Conservation (phyloP, 2,888 invertebrate species). For the Amblyteles armatorius region DNA sequence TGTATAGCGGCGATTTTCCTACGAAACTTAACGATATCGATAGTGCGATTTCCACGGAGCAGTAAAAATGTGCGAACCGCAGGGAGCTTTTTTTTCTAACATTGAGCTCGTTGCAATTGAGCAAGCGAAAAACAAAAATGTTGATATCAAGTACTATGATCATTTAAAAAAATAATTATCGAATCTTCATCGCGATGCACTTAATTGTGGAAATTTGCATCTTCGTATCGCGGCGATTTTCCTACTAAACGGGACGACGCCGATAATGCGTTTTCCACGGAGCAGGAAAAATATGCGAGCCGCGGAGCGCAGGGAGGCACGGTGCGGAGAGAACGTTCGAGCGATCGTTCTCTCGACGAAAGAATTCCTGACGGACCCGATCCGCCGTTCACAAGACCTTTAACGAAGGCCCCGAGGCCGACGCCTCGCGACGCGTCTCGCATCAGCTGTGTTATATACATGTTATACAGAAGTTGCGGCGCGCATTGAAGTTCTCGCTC, state of each 20-base stretch:
- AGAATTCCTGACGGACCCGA: conserved; percentile 60
- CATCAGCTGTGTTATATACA: conserved; percentile 64
- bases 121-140: too few species aligned
- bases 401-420: conserved; percentile 64
- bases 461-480: conserved; percentile 17
- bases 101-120: too few species aligned
- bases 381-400: conserved; percentile 70
- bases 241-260: too few species aligned
- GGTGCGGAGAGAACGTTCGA: conserved; percentile 33
- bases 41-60: conserved; percentile 3
- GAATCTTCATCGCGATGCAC: not conserved
- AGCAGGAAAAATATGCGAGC: conserved; percentile 1
- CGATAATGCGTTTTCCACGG: conserved; percentile 7
- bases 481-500: conserved; percentile 4
- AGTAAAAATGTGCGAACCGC: not conserved
- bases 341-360: conserved; percentile 48
- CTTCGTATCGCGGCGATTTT: not conserved
- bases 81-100: too few species aligned
- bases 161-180: too few species aligned
- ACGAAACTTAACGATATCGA: not conserved
- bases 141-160: too few species aligned
- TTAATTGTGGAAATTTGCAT: not conserved
- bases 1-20: not conserved
- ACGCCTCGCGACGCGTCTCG: conserved; percentile 65
- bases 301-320: conserved; percentile 14